phyloP scores from a whole-genome alignment of 2,888 invertebrate species.

The Polymixis lichenea region DNA sequence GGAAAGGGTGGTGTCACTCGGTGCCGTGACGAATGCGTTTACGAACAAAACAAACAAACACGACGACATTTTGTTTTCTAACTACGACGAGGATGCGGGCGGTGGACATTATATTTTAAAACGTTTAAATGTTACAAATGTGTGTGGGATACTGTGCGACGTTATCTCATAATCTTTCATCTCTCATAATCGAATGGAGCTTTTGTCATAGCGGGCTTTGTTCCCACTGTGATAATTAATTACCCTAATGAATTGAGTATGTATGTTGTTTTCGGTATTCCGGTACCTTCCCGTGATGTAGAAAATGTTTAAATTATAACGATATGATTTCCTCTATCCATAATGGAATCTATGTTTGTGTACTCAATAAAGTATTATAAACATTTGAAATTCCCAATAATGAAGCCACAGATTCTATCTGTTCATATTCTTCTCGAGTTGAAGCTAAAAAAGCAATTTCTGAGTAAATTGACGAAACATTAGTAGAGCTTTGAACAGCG shows the following conservation, averaged over 20 bases:
- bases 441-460: conserved; percentile 2
- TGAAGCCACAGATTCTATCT: not conserved
- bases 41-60: conserved; percentile 83
- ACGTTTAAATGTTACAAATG: conserved; percentile 75
- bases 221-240: conserved; percentile 59
- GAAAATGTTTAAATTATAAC: not conserved
- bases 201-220: conserved; percentile 44
- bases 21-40: conserved; percentile 79
- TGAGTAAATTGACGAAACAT: conserved; percentile 39
- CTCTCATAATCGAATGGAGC: conserved; percentile 51
- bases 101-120: conserved; percentile 72
- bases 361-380: not conserved
- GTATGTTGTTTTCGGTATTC: conserved; percentile 36
- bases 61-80: conserved; percentile 70
- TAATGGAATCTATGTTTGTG: conserved; percentile 3
- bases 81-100: conserved; percentile 76
- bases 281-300: not conserved
- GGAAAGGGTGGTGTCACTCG: conserved; percentile 65
- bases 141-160: conserved; percentile 48
- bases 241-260: conserved; percentile 48
- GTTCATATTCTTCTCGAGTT: not conserved
- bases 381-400: conserved; percentile 12
- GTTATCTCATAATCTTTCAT: conserved; percentile 60
- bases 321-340: not conserved
- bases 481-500: conserved; percentile 57